phyloP scores from a whole-genome alignment of 2,888 invertebrate genomes.

The Pristionchus japonicus region DNA sequence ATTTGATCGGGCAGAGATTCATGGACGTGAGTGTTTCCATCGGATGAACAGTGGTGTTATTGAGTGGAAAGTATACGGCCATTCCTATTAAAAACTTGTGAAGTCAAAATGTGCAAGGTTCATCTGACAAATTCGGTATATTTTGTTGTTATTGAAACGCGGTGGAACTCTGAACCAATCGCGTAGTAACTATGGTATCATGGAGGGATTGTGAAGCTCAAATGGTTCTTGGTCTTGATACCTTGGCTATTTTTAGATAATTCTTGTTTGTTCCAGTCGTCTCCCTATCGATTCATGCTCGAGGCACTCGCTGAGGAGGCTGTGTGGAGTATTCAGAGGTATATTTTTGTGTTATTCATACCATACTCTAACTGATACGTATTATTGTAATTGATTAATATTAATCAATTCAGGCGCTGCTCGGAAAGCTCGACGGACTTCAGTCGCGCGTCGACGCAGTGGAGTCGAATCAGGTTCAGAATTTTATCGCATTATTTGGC shows the following conservation, averaged over 20 bases:
- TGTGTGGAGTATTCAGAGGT: constrained; percentile 1
- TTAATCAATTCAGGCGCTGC: background rate
- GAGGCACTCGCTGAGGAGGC: constrained; percentile 26
- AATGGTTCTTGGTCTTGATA: background rate
- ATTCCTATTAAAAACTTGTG: too few relatives aligned
- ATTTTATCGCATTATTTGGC: too few relatives aligned
- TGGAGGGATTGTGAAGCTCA: background rate
- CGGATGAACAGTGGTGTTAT: too few relatives aligned
- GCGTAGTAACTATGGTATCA: too few relatives aligned
- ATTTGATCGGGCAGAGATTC: background rate
- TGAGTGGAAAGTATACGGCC: too few relatives aligned
- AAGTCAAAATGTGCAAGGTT: too few relatives aligned
- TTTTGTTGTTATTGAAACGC: too few relatives aligned
- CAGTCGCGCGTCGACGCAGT: background rate
- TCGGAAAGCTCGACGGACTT: background rate
- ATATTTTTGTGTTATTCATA: too few relatives aligned
- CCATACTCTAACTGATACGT: too few relatives aligned
- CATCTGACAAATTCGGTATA: too few relatives aligned
- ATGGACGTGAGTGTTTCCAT: background rate
- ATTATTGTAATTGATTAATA: background rate
- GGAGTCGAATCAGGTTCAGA: constrained; percentile 5
- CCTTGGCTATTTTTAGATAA: background rate
- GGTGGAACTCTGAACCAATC: too few relatives aligned
- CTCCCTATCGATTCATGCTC: background rate
- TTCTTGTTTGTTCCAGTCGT: background rate